These are phyloP conservation scores for Peromyscus californicus DNA, from an alignment of 2,113 vertebrate species.

Conservation along the genomic window DNA sequence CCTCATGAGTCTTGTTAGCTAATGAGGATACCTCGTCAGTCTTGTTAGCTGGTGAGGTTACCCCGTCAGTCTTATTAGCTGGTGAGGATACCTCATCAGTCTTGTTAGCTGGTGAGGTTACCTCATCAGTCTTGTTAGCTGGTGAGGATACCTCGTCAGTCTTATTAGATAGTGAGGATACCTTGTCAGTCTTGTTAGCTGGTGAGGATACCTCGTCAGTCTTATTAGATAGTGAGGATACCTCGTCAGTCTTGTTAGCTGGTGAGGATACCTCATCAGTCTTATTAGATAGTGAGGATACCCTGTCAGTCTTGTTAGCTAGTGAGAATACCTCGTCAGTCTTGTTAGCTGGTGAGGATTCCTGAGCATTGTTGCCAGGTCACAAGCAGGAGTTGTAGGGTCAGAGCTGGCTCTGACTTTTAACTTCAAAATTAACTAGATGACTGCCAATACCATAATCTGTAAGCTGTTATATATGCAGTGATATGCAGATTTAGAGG, in stretches of 20 bases:
- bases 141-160: neutral
- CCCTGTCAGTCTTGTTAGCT: neutral
- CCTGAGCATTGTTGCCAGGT: neutral
- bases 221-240: neutral
- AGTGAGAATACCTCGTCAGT: neutral
- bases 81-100: neutral
- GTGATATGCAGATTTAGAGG: neutral
- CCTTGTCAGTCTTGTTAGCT: neutral
- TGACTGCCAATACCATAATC: neutral
- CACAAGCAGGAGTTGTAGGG: neutral
- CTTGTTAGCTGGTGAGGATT: neutral
- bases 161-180: neutral
- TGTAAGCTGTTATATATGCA: neutral
- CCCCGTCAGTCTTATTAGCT: neutral
- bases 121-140: neutral
- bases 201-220: neutral
- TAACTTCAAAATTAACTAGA: neutral
- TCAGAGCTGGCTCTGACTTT: neutral
- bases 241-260: neutral
- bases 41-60: neutral
- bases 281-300: neutral
- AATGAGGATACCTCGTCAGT: neutral
- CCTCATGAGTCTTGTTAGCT: neutral
- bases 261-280: neutral
- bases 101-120: neutral